Evolutionary conservation across 2,888 invertebrate genomes (phyloP), one percentile per base, ranked within the genome.

Genomic region (Leptodirus hochenwartii): DNA sequence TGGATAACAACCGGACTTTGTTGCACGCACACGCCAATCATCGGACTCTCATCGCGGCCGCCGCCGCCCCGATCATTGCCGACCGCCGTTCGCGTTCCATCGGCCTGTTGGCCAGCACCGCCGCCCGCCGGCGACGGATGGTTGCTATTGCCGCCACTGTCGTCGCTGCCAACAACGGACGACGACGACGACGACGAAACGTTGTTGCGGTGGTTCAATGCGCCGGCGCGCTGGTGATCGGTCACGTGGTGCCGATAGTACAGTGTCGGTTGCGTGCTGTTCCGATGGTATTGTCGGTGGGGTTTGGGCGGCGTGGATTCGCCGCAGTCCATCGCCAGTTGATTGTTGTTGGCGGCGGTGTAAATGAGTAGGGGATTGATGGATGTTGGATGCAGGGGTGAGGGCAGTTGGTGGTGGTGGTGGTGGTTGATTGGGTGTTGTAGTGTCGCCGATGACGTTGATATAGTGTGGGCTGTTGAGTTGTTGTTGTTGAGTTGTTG

Each of bases 1-100:
- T 88, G 88, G 56, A 87, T 88, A 56, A 81, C 85, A 50, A 88
- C 87, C 47, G 88, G 85, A 64, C 81, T 82, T 64, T 87, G 85
- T 59, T 82, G 81, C 52, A 84, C 76, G 61, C 85, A 84, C 44
- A 84, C 84, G 40, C 77, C 81, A 47, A 85, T 76, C 80, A 87
- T 79, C 42, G 80, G 78, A 47, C 77, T 76, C 49, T 76, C 76
- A 43, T 75, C 74, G 41, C 67, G 55, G 41, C 66, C 65, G 45
- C 31, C 32, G n/a, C n/a, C 32, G n/a, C n/a, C n/a, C n/a, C n/a
- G n/a, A n/a, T n/a, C n/a, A n/a, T n/a, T n/a, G n/a, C n/a, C n/a
- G 15, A 28, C 27, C 27, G 29, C 17, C 13, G 24, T 11, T 11
- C 17, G 12, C 17, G 31, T 24, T 20, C n/a, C 20, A 6, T n/a